Evolutionary conservation across 2,113 vertebrate species (phyloP).

Genomic region (Silurus meridionalis): DNA sequence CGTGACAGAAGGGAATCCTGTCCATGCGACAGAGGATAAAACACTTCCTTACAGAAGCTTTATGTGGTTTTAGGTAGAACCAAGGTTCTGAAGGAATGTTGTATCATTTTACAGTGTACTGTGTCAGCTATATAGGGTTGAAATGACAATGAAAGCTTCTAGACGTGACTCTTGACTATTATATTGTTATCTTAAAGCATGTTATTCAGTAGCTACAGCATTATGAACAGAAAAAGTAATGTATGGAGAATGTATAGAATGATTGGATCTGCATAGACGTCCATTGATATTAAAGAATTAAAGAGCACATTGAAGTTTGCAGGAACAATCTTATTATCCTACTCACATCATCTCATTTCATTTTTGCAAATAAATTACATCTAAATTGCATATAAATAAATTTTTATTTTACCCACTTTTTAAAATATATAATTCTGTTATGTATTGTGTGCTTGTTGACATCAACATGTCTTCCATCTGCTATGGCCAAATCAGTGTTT

Average conservation of each 20-base stretch:
- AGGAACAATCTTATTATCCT: too few relatives aligned
- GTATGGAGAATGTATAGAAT: background rate
- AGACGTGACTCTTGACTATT: too few relatives aligned
- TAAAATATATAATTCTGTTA: background rate
- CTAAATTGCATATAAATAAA: too few relatives aligned
- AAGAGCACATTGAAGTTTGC: background rate
- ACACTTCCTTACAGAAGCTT: too few relatives aligned
- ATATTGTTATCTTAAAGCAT: background rate
- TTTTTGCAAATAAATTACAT: background rate
- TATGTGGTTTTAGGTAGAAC: too few relatives aligned
- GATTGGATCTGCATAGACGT: background rate
- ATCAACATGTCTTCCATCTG: slow-evolving; percentile 26
- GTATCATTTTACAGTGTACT: too few relatives aligned
- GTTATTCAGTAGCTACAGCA: background rate
- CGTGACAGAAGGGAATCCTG: too few relatives aligned
- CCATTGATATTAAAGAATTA: background rate
- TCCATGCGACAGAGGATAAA: too few relatives aligned
- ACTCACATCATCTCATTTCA: background rate
- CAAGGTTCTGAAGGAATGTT: too few relatives aligned
- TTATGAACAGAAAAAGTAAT: background rate
- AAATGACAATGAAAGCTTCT: too few relatives aligned
- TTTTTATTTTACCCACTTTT: background rate
- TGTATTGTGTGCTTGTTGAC: slow-evolving; percentile 17
- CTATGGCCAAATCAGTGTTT: slow-evolving; percentile 61
- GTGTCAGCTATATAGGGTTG: too few relatives aligned